These are phyloP conservation scores for Vimba vimba DNA, from an alignment of 2,113 vertebrate species.

Conservation along the genomic window DNA sequence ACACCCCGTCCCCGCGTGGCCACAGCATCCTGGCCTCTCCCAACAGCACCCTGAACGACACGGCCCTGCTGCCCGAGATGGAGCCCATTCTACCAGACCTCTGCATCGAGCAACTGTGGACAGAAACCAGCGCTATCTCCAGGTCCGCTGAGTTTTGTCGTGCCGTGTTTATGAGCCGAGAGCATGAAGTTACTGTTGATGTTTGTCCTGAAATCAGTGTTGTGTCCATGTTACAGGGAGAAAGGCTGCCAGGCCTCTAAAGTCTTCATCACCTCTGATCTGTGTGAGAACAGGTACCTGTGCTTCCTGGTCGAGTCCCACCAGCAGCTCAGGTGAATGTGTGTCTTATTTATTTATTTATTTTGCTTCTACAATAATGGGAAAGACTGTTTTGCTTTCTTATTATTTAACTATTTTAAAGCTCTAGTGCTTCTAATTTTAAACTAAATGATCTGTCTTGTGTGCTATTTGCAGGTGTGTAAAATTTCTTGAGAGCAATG, in stretches of 20 bases:
- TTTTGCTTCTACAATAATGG: background rate
- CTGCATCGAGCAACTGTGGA: slow-evolving; percentile 96
- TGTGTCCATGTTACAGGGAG: slow-evolving; percentile 76
- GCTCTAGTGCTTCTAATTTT: background rate
- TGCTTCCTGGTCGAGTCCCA: slow-evolving; percentile 95
- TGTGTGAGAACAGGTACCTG: slow-evolving; percentile 92
- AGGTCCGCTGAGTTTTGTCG: slow-evolving; percentile 71
- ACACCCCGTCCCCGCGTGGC: slow-evolving; percentile 79
- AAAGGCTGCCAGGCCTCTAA: slow-evolving; percentile 94
- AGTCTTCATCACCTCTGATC: slow-evolving; percentile 92
- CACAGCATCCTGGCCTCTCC: slow-evolving; percentile 82
- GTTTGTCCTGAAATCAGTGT: slow-evolving; percentile 2
- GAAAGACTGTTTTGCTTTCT: background rate
- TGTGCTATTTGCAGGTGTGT: slow-evolving; percentile 81
- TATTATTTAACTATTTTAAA: background rate
- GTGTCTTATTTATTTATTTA: too few relatives aligned
- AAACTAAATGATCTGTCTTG: background rate
- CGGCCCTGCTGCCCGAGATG: slow-evolving; percentile 81
- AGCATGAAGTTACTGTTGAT: background rate
- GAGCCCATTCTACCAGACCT: slow-evolving; percentile 93
- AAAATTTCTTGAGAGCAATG: slow-evolving; percentile 94
- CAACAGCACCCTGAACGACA: slow-evolving; percentile 81
- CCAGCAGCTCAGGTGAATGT: slow-evolving; percentile 87
- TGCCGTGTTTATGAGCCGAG: background rate
- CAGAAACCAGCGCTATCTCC: slow-evolving; percentile 76